Percentiles rank a stretch among this genome's conserved stretches.
phyloP scores from a whole-genome alignment of 2,888 invertebrate genomes.

The Brachypterus glaber region DNA sequence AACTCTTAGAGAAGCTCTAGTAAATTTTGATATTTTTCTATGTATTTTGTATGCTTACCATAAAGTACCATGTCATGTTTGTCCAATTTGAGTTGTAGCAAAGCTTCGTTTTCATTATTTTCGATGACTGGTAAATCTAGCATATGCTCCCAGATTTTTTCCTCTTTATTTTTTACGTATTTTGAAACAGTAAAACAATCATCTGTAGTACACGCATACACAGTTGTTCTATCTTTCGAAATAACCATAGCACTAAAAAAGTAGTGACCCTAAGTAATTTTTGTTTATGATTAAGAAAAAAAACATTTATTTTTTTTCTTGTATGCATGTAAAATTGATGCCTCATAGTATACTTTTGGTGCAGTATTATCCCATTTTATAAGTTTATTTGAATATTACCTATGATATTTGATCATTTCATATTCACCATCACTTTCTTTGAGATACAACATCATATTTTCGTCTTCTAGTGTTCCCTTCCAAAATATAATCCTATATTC shows the following conservation, averaged over 20 bases:
- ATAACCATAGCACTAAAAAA: conserved; percentile 54
- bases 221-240: conserved; percentile 53
- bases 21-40: background rate
- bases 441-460: conserved; percentile 55
- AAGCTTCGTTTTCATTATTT: conserved; percentile 63
- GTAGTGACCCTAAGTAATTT: conserved; percentile 23
- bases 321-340: conserved; percentile 17
- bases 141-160: conserved; percentile 52
- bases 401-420: conserved; percentile 49
- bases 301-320: conserved; percentile 22
- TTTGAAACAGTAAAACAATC: conserved; percentile 49
- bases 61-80: conserved; percentile 71
- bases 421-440: conserved; percentile 46
- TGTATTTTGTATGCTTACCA: conserved; percentile 47
- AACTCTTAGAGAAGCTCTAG: too few relatives aligned
- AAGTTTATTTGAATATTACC: conserved; percentile 40
- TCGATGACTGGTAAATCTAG: conserved; percentile 54
- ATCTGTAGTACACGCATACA: conserved; percentile 63
- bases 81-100: conserved; percentile 76
- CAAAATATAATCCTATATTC: conserved; percentile 69
- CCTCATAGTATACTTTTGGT: too few relatives aligned
- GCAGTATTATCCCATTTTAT: too few relatives aligned
- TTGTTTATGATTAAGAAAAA: conserved; percentile 1
- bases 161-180: conserved; percentile 40
- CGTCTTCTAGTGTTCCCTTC: conserved; percentile 73